Percentiles rank a stretch among this genome's conserved stretches.
phyloP scores from a whole-genome alignment of 2,113 vertebrate genomes.

The Chascanopsetta lugubris region DNA sequence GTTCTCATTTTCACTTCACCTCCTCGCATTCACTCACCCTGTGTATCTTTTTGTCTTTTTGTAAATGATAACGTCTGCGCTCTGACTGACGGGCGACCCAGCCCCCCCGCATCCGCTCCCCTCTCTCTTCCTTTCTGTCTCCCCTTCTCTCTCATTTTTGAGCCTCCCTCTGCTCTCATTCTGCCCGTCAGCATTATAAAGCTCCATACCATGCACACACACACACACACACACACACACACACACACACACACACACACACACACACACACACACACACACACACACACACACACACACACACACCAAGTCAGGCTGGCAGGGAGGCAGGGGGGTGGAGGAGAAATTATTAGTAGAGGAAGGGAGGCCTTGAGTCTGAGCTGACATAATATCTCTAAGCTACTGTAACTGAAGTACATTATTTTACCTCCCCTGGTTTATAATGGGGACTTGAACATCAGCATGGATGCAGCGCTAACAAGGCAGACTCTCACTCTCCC shows the following conservation, averaged over 20 bases:
- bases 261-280: conserved; percentile 21
- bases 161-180: conserved; percentile 71
- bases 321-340: conserved; percentile 22
- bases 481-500: conserved; percentile 25
- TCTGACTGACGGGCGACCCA: conserved; percentile 58
- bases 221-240: conserved; percentile 12
- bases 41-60: conserved; percentile 39
- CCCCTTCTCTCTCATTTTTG: conserved; percentile 53
- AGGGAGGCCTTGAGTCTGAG: conserved; percentile 50
- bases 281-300: conserved; percentile 24
- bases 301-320: too few relatives aligned
- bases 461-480: conserved; percentile 31
- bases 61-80: conserved; percentile 51
- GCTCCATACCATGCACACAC: conserved; percentile 47
- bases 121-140: conserved; percentile 39
- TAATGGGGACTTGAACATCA: conserved; percentile 31
- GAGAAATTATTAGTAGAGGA: conserved; percentile 42
- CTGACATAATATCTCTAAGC: conserved; percentile 58
- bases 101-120: conserved; percentile 39
- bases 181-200: conserved; percentile 78
- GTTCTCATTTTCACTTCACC: conserved; percentile 52
- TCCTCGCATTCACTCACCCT: conserved; percentile 10
- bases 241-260: conserved; percentile 27
- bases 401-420: conserved; percentile 52
- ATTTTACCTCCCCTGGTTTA: conserved; percentile 23